Evolutionary conservation across 2,797 vertebrate species (phyloP), one percentile per base, ranked within the genome.

Genomic region (Hypotaenidia philippensis): DNA sequence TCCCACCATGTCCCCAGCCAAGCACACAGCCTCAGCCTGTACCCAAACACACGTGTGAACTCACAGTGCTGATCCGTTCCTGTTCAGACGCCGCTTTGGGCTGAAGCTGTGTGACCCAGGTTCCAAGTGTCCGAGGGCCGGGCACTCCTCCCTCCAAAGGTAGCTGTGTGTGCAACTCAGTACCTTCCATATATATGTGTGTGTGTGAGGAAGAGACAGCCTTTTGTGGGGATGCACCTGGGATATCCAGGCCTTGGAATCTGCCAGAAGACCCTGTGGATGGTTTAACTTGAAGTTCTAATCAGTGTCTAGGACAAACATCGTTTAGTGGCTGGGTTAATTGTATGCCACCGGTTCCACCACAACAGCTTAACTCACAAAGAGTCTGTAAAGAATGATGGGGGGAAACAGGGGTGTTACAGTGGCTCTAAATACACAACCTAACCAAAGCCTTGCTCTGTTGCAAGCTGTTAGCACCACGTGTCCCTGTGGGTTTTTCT

Each of bases 391-490:
- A 83, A 71, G 79, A 79, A 76, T 3, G 20, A 75, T 20, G 41
- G n/a, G 9, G 21, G 11, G 29, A 36, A 52, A 27, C 9, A 23
- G 11, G 34, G 34, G 18, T 2, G 38, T 68, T 63, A 71, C 53
- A 36, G 14, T 64, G 91, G 55, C 61, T 77, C 57, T 52, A 79
- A 69, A 84, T 32, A 72, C 10, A 61, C 75, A 36, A 47, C 72
- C 55, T 47, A 84, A 84, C 55, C 63, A 93, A 87, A 87, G 92
- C 59, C 74, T 82, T 5, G 31, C 83, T 93, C 78, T 84, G 80
- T 65, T 90, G 66, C 36, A 91, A 78, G 69, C 78, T 4, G 16
- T 69, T 50, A 2, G 1, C 26, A 27, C 27, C 69, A 41, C 3
- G 5, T 41, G 72, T 21, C 53, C 77, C 44, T 5, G 0, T 9